Percentiles rank a stretch among this genome's conserved stretches.
These are phyloP conservation scores for Montipora sp. DNA, from an alignment of 64 coral and sea anemone genomes.

Conservation along the genomic window DNA sequence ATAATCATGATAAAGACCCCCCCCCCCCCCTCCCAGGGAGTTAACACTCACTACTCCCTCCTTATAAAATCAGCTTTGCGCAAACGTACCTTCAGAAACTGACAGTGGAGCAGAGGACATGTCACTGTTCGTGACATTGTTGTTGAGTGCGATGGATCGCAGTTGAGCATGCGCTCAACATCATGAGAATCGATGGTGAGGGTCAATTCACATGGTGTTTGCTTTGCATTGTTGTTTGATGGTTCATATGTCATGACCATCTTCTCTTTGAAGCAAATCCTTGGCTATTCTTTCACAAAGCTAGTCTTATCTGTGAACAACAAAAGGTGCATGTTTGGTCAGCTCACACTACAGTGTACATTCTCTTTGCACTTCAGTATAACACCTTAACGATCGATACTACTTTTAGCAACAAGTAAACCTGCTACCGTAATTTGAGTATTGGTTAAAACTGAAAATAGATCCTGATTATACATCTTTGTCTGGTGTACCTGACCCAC, in stretches of 20 bases:
- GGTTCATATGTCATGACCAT: constrained; percentile 32
- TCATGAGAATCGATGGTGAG: constrained; percentile 42
- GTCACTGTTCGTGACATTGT: constrained; percentile 40
- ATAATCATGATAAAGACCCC: neutral
- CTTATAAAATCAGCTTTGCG: neutral
- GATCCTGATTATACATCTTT: neutral
- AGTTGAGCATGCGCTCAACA: constrained; percentile 46
- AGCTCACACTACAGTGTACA: neutral
- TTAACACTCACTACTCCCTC: neutral
- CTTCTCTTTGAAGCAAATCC: constrained; percentile 61
- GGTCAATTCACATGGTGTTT: constrained; percentile 37
- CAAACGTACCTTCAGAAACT: constrained; percentile 38
- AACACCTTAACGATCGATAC: neutral
- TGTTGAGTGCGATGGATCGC: constrained; percentile 45
- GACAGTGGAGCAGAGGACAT: constrained; percentile 35
- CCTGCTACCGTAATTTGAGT: too few relatives aligned
- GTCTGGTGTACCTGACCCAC: neutral
- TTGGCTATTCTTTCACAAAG: constrained; percentile 40
- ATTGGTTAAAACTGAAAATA: neutral
- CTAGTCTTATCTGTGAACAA: constrained; percentile 9
- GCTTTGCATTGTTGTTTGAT: neutral
- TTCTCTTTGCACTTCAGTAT: neutral
- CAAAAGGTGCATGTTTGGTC: neutral
- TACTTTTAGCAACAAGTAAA: neutral
- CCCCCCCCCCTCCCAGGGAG: too few relatives aligned